A percentile compares a stretch with the other conserved stretches of the same genome.
Conservation (phyloP, 1,140 invertebrate genomes). For the Heliconius himera region DNA sequence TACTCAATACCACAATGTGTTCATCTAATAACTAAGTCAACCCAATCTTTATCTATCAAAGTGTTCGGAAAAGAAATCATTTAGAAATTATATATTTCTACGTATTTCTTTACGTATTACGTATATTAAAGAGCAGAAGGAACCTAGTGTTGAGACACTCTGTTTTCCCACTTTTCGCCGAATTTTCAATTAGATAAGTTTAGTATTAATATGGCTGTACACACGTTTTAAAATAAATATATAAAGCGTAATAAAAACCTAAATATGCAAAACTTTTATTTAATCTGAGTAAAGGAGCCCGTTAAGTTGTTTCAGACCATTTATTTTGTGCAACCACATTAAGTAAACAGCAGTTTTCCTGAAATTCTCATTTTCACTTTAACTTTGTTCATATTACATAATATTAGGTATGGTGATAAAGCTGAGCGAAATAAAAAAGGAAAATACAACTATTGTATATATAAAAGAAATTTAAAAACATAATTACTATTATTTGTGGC, state of each 20-base stretch:
- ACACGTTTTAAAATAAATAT: not conserved
- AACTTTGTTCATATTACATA: slow-evolving; percentile 4
- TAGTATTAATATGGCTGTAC: too few relatives aligned
- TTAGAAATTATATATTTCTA: slow-evolving; percentile 21
- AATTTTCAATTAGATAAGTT: too few relatives aligned
- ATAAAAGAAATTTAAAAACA: too few relatives aligned
- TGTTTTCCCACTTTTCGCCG: too few relatives aligned
- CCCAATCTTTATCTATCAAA: slow-evolving; percentile 33
- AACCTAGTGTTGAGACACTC: too few relatives aligned
- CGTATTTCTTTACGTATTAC: not conserved
- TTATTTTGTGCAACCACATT: slow-evolving; percentile 42
- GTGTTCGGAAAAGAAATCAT: slow-evolving; percentile 13
- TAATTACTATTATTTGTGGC: too few relatives aligned
- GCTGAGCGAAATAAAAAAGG: not conserved
- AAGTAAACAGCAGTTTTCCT: slow-evolving; percentile 10
- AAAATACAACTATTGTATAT: not conserved
- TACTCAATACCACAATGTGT: slow-evolving; percentile 39
- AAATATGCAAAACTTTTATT: not conserved
- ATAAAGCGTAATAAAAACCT: not conserved
- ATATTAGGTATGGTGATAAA: not conserved
- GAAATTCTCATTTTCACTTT: slow-evolving; percentile 1
- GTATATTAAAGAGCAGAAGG: not conserved
- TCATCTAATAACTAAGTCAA: slow-evolving; percentile 30
- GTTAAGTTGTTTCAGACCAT: slow-evolving; percentile 58
- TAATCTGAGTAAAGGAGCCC: slow-evolving; percentile 27